These are phyloP conservation scores for Sepioteuthis lessoniana DNA, from an alignment of 2,888 invertebrate genomes.

Conservation along the genomic window DNA sequence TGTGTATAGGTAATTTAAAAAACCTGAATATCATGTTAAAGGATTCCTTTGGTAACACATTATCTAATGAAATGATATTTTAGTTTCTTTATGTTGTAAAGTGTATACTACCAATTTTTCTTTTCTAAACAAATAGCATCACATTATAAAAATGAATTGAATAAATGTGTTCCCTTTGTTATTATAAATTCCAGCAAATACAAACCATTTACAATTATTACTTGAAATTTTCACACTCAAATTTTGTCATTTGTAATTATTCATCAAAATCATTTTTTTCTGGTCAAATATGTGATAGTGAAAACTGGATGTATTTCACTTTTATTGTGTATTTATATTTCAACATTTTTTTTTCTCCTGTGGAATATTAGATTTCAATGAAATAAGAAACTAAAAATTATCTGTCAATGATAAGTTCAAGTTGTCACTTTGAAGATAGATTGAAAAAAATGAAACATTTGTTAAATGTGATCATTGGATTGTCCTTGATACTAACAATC, in stretches of 20 bases:
- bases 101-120: not conserved
- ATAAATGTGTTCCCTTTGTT: no score
- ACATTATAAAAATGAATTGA: no score
- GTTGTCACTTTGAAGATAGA: not conserved
- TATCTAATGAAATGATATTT: not conserved
- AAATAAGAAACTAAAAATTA: not conserved
- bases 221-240: not conserved
- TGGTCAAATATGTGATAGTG: not conserved
- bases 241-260: not conserved
- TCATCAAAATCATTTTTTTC: not conserved
- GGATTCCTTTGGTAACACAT: no score
- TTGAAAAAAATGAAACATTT: not conserved
- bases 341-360: not conserved
- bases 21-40: no score
- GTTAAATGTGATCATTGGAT: not conserved
- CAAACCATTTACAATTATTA: not conserved
- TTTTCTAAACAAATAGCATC: no score
- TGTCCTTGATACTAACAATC: not conserved
- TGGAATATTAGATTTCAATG: not conserved
- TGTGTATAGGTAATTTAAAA: no score
- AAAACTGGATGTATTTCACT: not conserved
- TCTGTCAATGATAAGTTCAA: conserved; percentile 23
- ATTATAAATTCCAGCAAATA: not conserved
- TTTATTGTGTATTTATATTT: not conserved
- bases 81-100: not conserved